Percentiles rank a stretch among this genome's conserved stretches.
Conservation (phyloP, 1,140 invertebrate genomes). For the Drosophila baimaii region DNA sequence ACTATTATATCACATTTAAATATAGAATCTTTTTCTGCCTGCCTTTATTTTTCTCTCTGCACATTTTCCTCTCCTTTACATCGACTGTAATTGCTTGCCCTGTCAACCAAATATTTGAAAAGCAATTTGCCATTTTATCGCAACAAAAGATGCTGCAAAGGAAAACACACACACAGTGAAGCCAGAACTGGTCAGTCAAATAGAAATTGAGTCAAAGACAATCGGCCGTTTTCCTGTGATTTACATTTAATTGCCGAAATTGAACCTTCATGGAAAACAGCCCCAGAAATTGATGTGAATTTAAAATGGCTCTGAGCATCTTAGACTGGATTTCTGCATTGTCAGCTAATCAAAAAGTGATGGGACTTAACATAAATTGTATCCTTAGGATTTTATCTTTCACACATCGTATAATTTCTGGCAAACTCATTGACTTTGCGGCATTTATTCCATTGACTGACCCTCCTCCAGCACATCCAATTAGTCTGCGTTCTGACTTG, state of each 20-base stretch:
- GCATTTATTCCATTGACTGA: background rate
- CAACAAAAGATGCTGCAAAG: slow-evolving; percentile 41
- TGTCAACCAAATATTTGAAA: slow-evolving; percentile 74
- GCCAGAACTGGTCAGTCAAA: background rate
- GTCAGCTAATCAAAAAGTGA: background rate
- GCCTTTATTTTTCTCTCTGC: slow-evolving; percentile 6
- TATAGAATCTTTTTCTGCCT: background rate
- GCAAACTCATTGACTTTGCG: background rate
- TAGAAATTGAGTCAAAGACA: background rate
- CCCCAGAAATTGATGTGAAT: slow-evolving; percentile 1
- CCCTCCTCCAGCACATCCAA: slow-evolving; percentile 14
- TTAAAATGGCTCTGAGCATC: background rate
- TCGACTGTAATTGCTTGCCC: slow-evolving; percentile 61
- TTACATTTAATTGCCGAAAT: slow-evolving; percentile 28
- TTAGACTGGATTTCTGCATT: background rate
- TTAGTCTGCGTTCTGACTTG: slow-evolving; percentile 15
- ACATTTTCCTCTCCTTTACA: background rate
- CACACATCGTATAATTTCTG: background rate
- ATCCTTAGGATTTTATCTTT: background rate
- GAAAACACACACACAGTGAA: slow-evolving; percentile 15
- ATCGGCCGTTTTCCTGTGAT: slow-evolving; percentile 15
- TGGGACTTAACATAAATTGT: background rate
- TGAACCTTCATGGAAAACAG: background rate
- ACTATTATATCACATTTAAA: background rate
- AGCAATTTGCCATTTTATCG: slow-evolving; percentile 52